Percentiles rank a stretch among this genome's conserved stretches.
These are phyloP conservation scores for Brachypteracias leptosomus DNA, from an alignment of 2,113 vertebrate genomes.

Conservation along the genomic window DNA sequence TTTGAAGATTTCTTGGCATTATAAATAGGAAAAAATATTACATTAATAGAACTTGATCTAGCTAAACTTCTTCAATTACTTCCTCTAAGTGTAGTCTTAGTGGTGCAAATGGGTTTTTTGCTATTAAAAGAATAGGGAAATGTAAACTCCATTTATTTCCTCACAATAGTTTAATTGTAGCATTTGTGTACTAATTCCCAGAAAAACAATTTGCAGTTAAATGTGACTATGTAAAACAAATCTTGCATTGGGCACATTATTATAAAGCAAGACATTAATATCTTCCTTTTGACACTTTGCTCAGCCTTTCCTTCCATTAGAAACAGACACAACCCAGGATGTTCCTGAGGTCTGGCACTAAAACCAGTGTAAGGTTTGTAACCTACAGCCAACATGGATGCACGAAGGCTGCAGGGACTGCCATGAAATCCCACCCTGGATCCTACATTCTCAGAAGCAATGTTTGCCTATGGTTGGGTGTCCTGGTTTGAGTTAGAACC, in stretches of 20 bases:
- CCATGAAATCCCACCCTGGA: neutral
- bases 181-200: neutral
- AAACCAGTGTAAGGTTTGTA: neutral
- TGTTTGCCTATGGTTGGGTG: neutral
- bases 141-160: neutral
- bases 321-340: neutral
- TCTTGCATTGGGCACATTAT: neutral
- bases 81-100: neutral
- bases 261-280: neutral
- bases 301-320: neutral
- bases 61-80: neutral
- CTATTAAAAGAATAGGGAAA: neutral
- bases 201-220: neutral
- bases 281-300: neutral
- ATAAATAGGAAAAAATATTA: neutral
- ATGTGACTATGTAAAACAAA: neutral
- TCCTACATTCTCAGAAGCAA: neutral
- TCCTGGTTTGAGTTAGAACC: no score
- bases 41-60: neutral
- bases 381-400: neutral
- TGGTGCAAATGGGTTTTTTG: accelerated
- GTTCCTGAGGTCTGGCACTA: neutral
- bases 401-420: neutral
- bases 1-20: neutral
- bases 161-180: neutral